Evolutionary conservation across 2,113 vertebrate species (phyloP).

Genomic region (Corapipo altera): DNA sequence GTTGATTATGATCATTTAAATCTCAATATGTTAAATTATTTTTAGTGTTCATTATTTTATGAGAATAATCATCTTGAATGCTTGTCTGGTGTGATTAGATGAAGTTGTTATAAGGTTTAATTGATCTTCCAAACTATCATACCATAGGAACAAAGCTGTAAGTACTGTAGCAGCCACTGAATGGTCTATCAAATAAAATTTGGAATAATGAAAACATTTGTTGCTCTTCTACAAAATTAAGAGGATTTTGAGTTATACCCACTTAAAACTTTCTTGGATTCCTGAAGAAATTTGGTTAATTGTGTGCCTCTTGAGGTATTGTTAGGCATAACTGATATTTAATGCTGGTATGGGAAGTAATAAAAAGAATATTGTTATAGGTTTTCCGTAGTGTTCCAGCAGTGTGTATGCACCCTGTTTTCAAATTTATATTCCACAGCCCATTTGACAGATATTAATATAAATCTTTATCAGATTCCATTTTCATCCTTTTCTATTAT

Average conservation of each 20-base stretch:
- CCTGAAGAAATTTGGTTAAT: neutral
- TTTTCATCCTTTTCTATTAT: neutral
- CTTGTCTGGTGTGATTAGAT: neutral
- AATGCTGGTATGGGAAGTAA: neutral
- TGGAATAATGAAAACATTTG: neutral
- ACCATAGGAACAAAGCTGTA: neutral
- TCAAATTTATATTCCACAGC: neutral
- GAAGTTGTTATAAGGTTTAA: neutral
- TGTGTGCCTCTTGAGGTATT: neutral
- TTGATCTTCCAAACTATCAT: neutral
- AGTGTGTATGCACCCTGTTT: neutral
- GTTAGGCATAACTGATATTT: neutral
- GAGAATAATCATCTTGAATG: neutral
- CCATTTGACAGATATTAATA: neutral
- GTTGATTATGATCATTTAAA: constrained; percentile 8
- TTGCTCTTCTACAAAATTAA: neutral
- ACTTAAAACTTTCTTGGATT: neutral
- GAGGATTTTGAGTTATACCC: neutral
- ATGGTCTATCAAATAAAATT: neutral
- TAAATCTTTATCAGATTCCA: neutral
- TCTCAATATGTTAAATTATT: constrained; percentile 12
- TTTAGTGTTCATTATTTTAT: constrained; percentile 11
- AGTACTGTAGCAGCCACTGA: neutral
- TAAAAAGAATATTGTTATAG: neutral
- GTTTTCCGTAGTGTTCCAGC: neutral